Conservation (phyloP, 2,888 invertebrate species). For the Argyresthia albistria region DNA sequence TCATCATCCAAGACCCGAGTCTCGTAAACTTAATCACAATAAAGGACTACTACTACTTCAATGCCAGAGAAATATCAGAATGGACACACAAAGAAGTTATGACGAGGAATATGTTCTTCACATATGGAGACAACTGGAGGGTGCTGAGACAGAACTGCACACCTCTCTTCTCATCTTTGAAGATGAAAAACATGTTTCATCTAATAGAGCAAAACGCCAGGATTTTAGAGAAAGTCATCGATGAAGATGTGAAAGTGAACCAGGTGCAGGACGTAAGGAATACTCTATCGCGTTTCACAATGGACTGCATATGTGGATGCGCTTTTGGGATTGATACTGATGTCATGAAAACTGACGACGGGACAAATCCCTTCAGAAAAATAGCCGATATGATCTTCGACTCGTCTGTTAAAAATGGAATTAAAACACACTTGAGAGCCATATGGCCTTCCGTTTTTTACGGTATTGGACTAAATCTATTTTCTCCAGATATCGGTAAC, state of each 20-base stretch:
- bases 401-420: conserved; percentile 13
- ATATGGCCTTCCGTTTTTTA: conserved; percentile 30
- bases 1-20: conserved; percentile 21
- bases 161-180: conserved; percentile 22
- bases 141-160: conserved; percentile 22
- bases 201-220: conserved; percentile 20
- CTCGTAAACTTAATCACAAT: conserved; percentile 21
- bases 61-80: conserved; percentile 17
- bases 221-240: conserved; percentile 17
- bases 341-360: conserved; percentile 17
- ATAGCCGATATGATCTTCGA: conserved; percentile 20
- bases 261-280: conserved; percentile 14
- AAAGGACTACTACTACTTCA: conserved; percentile 25
- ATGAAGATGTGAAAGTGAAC: conserved; percentile 7
- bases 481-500: conserved; percentile 16
- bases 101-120: conserved; percentile 22
- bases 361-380: conserved; percentile 21
- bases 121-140: conserved; percentile 22
- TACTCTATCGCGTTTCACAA: conserved; percentile 22
- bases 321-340: conserved; percentile 27
- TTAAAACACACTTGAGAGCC: conserved; percentile 14
- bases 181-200: conserved; percentile 26
- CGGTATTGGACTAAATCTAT: conserved; percentile 17
- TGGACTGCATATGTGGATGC: conserved; percentile 25
- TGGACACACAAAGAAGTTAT: conserved; percentile 17